phyloP scores from a whole-genome alignment of 2,888 invertebrate species.

The Heliothis peltigera region DNA sequence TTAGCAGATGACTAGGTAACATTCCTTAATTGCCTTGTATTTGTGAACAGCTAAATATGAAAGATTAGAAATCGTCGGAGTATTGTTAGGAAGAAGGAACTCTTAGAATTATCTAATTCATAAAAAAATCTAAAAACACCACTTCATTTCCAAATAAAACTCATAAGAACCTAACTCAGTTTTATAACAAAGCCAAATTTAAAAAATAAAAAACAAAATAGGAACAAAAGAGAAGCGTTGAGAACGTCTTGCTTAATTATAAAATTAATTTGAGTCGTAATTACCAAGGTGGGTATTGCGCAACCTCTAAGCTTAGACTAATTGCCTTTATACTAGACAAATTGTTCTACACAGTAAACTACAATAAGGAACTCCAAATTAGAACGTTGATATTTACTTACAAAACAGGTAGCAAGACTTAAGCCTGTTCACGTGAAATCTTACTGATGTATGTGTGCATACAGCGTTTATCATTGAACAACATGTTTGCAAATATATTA shows the following conservation, averaged over 20 bases:
- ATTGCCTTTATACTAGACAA: conserved; percentile 11
- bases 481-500: too few relatives aligned
- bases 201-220: background rate
- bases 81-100: background rate
- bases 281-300: conserved; percentile 10
- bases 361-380: conserved; percentile 37
- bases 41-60: background rate
- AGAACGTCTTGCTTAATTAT: conserved; percentile 14
- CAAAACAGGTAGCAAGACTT: conserved; percentile 12
- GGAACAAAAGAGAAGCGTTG: background rate
- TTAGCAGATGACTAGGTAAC: conserved; percentile 23
- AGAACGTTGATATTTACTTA: conserved; percentile 21
- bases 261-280: conserved; percentile 8
- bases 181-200: too few relatives aligned
- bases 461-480: too few relatives aligned
- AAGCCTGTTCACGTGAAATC: conserved; percentile 7
- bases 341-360: conserved; percentile 17
- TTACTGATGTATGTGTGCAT: background rate
- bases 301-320: conserved; percentile 12
- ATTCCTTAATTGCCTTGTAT: background rate
- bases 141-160: too few relatives aligned
- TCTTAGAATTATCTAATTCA: background rate
- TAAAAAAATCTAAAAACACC: background rate
- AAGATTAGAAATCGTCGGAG: background rate
- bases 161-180: too few relatives aligned